Evolutionary conservation across 2,888 invertebrate genomes (phyloP).

Genomic region (Bhutanitis thaidina): DNA sequence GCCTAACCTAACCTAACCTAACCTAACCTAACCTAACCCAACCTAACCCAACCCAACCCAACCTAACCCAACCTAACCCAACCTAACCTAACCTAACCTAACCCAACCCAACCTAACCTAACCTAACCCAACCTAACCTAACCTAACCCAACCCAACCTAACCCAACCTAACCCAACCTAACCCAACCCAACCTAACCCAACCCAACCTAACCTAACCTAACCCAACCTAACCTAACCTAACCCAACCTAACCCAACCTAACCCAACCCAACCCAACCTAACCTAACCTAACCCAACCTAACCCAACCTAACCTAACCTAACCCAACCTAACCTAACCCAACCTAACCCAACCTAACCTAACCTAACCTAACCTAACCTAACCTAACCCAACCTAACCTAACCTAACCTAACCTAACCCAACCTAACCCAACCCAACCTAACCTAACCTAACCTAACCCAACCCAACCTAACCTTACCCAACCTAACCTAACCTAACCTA

Average conservation of each 20-base stretch:
- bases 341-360: background rate
- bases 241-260: conserved; percentile 15
- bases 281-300: conserved; percentile 1
- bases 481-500: conserved; percentile 11
- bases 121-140: conserved; percentile 14
- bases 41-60: background rate
- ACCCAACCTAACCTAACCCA: background rate
- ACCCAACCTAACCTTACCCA: conserved; percentile 15
- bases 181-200: conserved; percentile 15
- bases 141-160: conserved; percentile 12
- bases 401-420: conserved; percentile 5
- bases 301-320: background rate
- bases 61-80: background rate
- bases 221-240: conserved; percentile 10
- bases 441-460: conserved; percentile 11
- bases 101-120: conserved; percentile 19
- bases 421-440: conserved; percentile 12
- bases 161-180: background rate
- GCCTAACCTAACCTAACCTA: background rate
- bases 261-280: conserved; percentile 18
- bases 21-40: conserved; percentile 5
- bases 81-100: conserved; percentile 7
- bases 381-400: conserved; percentile 18
- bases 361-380: conserved; percentile 15
- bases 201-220: conserved; percentile 14